A percentile compares a stretch with the other conserved stretches of the same genome.
phyloP scores from a whole-genome alignment of 2,113 vertebrate genomes.

The Rutilus rutilus region DNA sequence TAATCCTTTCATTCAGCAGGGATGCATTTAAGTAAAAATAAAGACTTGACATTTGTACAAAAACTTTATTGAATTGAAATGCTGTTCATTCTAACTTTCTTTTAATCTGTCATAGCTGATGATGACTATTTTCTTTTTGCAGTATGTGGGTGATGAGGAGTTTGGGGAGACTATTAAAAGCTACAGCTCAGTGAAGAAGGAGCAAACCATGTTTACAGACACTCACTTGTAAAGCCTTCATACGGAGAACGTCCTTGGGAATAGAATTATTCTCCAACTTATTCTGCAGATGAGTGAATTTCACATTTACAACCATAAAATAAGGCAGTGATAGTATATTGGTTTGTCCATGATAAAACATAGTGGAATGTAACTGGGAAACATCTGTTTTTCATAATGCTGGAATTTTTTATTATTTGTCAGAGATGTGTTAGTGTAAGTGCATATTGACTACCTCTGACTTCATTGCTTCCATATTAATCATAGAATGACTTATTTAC shows the following conservation, averaged over 20 bases:
- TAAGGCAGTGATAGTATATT: neutral
- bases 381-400: neutral
- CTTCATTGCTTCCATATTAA: conserved; percentile 1
- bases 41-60: too few species aligned
- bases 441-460: conserved; percentile 19
- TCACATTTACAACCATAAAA: neutral
- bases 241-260: neutral
- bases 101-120: neutral
- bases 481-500: neutral
- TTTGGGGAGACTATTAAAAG: conserved; percentile 87
- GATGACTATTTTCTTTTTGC: conserved; percentile 50
- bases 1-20: too few species aligned
- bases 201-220: conserved; percentile 90
- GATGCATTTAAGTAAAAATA: too few species aligned
- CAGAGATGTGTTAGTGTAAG: neutral
- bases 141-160: conserved; percentile 90
- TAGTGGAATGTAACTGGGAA: neutral
- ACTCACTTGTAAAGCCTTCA: conserved; percentile 77
- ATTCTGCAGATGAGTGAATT: neutral
- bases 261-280: neutral
- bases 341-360: neutral
- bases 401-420: neutral
- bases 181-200: conserved; percentile 88
- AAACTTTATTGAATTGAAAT: too few species aligned
- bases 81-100: too few species aligned